These are phyloP conservation scores for Ophiothrix spiculata DNA, from an alignment of 35 echinoderm and acorn worm species.

Conservation along the genomic window DNA sequence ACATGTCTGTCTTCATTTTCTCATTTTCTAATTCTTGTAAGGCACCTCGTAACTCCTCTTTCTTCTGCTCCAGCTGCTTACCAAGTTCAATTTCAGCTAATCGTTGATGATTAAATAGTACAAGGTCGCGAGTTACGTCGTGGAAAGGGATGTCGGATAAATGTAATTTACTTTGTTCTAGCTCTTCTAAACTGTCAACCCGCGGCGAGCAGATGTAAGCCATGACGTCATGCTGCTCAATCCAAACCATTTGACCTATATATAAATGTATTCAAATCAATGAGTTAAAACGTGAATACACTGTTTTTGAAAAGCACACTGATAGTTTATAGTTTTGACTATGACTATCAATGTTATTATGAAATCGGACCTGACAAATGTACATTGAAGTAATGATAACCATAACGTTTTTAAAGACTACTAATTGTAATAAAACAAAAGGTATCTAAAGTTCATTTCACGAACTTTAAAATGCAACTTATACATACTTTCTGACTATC, in stretches of 20 bases:
- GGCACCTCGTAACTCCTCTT: conserved; percentile 72
- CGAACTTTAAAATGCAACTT: too few species aligned
- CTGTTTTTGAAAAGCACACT: too few species aligned
- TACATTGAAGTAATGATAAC: too few species aligned
- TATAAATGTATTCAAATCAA: neutral
- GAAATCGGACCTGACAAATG: too few species aligned
- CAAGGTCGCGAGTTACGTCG: conserved; percentile 92
- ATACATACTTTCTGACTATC: too few species aligned
- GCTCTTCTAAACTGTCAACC: conserved; percentile 88
- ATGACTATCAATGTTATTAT: too few species aligned
- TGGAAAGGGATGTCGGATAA: conserved; percentile 90
- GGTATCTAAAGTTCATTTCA: too few species aligned
- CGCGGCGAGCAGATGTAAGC: conserved; percentile 87
- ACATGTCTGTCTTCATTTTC: conserved; percentile 97
- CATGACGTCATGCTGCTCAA: conserved; percentile 82
- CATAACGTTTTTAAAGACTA: too few species aligned
- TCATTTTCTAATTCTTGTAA: conserved; percentile 71
- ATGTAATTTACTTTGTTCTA: conserved; percentile 82
- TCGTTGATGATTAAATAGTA: conserved; percentile 94
- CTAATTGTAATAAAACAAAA: too few species aligned
- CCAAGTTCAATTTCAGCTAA: conserved; percentile 94
- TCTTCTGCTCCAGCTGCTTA: conserved; percentile 90
- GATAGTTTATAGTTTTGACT: too few species aligned
- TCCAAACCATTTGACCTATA: conserved; percentile 97
- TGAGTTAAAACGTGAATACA: too few species aligned